A percentile compares a stretch with the other conserved stretches of the same genome.
Evolutionary conservation across 2,797 vertebrate species (phyloP).

Genomic region (Salarias fasciatus): DNA sequence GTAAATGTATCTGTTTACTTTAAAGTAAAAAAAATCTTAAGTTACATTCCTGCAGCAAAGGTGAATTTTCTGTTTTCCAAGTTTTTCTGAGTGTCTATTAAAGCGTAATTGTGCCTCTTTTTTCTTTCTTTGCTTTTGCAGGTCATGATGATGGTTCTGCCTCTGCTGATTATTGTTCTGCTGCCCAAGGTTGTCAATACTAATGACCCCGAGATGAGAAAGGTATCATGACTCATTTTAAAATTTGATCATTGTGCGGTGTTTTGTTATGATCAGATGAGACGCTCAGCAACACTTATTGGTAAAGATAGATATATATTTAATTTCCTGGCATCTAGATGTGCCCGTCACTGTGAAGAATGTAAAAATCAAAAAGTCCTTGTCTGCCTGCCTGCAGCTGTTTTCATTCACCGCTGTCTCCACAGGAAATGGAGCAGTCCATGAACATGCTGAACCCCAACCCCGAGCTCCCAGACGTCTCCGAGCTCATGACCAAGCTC

Average conservation of each 20-base stretch:
- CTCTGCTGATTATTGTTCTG: constrained; percentile 95
- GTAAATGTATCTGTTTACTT: too few species aligned
- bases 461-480: constrained; percentile 97
- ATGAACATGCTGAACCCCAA: constrained; percentile 99
- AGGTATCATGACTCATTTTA: constrained; percentile 80
- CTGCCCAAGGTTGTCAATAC: constrained; percentile 99
- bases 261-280: not conserved
- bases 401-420: constrained; percentile 6
- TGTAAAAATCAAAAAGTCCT: not conserved
- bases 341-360: not conserved
- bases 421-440: constrained; percentile 98
- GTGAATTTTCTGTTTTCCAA: too few species aligned
- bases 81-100: too few species aligned
- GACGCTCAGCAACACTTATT: too few species aligned
- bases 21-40: too few species aligned
- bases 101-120: too few species aligned
- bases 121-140: constrained; percentile 56
- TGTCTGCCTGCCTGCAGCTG: not conserved
- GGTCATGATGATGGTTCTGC: constrained; percentile 99
- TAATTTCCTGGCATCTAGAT: not conserved
- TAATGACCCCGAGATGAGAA: constrained; percentile 98
- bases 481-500: constrained; percentile 99
- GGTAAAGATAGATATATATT: too few species aligned
- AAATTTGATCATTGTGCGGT: too few species aligned
- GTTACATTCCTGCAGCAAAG: too few species aligned